A percentile compares a stretch with the other conserved stretches of the same genome.
These are phyloP conservation scores for Allacma fusca DNA, from an alignment of 2,888 invertebrate species.

Conservation along the genomic window DNA sequence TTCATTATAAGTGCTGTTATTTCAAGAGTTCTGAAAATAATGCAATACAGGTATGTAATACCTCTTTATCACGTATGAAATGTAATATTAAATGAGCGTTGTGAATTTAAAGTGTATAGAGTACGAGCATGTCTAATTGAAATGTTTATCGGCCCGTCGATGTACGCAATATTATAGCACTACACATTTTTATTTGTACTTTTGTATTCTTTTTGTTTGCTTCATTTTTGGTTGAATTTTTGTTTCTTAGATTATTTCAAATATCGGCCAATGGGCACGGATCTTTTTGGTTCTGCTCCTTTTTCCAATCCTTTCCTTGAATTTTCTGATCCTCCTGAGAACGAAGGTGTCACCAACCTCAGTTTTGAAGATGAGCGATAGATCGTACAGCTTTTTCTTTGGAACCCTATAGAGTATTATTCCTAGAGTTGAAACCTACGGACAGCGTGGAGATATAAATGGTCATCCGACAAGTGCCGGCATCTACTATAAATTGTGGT, in stretches of 20 bases:
- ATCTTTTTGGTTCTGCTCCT: conserved; percentile 82
- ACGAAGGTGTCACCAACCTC: conserved; percentile 48
- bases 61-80: background rate
- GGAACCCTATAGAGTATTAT: conserved; percentile 9
- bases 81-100: background rate
- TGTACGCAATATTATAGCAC: too few species aligned
- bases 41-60: background rate
- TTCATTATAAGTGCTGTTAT: conserved; percentile 8
- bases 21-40: conserved; percentile 6
- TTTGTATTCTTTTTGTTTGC: conserved; percentile 22
- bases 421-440: conserved; percentile 5
- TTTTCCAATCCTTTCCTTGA: conserved; percentile 66
- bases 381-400: background rate
- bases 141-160: background rate
- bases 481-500: background rate
- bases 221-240: conserved; percentile 24
- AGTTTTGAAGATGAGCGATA: conserved; percentile 50
- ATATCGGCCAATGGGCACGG: conserved; percentile 69
- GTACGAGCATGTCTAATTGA: background rate
- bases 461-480: background rate
- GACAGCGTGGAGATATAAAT: conserved; percentile 1
- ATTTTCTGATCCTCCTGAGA: conserved; percentile 42
- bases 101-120: background rate
- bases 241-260: conserved; percentile 49
- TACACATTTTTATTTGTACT: too few species aligned